Percentiles rank a stretch among this genome's conserved stretches.
phyloP scores from a whole-genome alignment of 2,113 vertebrate genomes.

The Peromyscus leucopus region DNA sequence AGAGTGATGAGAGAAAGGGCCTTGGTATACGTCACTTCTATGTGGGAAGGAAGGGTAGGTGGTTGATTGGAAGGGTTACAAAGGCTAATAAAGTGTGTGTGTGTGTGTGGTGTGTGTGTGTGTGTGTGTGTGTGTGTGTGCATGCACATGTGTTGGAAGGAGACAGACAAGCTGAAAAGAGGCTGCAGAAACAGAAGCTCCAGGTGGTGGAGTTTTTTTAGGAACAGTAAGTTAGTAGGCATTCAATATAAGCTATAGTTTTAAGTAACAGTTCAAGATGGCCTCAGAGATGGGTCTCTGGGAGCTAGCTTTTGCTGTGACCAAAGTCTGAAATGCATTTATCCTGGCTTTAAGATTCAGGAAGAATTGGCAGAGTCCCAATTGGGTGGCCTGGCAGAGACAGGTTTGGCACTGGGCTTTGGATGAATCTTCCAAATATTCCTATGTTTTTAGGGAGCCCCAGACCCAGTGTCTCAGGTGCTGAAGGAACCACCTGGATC shows the following conservation, averaged over 20 bases:
- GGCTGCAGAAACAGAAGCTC: background rate
- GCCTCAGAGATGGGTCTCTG: conserved; percentile 23
- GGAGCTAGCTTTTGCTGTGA: background rate
- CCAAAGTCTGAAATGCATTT: conserved; percentile 15
- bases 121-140: background rate
- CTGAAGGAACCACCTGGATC: background rate
- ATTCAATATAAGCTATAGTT: conserved; percentile 30
- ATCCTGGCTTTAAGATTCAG: background rate
- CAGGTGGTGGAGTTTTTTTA: background rate
- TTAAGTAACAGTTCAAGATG: conserved; percentile 9
- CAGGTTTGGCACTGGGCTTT: background rate
- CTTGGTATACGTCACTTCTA: background rate
- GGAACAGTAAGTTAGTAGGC: background rate
- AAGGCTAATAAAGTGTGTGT: background rate
- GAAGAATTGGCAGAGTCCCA: background rate
- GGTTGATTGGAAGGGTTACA: background rate
- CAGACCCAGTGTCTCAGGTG: background rate
- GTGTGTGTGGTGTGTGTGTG: too few relatives aligned
- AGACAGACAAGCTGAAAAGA: background rate
- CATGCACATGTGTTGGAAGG: background rate
- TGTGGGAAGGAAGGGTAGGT: background rate
- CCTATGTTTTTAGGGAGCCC: background rate
- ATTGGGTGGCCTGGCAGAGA: background rate
- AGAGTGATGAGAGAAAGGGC: background rate
- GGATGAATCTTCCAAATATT: background rate